Base-by-base conservation (phyloP, 1,140 invertebrate genomes). In the Physella acuta region DNA sequence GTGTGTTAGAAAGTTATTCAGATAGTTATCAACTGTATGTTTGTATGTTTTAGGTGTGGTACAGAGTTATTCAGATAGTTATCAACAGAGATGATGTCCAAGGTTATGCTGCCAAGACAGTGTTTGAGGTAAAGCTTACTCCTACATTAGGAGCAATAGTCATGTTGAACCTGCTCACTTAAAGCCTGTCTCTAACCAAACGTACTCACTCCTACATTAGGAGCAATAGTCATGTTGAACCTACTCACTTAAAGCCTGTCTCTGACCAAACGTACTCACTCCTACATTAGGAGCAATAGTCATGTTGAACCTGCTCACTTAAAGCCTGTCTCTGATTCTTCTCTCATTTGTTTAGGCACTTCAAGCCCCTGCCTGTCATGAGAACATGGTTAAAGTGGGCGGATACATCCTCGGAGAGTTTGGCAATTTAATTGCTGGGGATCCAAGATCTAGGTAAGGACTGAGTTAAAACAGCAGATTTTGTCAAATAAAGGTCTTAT, bases 331-430 rank as follows among this genome's bases (percentile, higher is more conserved):
- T n/a, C n/a, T n/a, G n/a, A n/a, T n/a, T n/a, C n/a, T n/a, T n/a
- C n/a, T n/a, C n/a, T n/a, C n/a, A n/a, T n/a, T n/a, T 73, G 73
- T 79, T 64, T 79, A 92, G 90, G 94, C 97, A 72, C 85, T 99
- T 58, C 95, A 98, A 89, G 95, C 96, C 53, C 95, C 95, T 33
- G 96, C 97, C 59, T 99, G 97, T 83, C 98, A 99, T 86, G 98
- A 99, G 88, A 99, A 99, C 85, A 99, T 99, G 97, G 97, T 99
- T 0, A 99, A 99, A 90, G 98, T 99, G 55, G 97, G 97, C 63
- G 98, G 97, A 33, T 99, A 99, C 78, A 99, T 99, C 78, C 88
- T 99, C 52, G 98, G 98, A 66, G 98, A 99, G 87, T 99, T 99
- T 88, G 98, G 98, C 34, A 99, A 99, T 88, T 88, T 99, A 30